Conservation (phyloP, 2,888 invertebrate genomes). For the Dasysyrphus albostriatus region DNA sequence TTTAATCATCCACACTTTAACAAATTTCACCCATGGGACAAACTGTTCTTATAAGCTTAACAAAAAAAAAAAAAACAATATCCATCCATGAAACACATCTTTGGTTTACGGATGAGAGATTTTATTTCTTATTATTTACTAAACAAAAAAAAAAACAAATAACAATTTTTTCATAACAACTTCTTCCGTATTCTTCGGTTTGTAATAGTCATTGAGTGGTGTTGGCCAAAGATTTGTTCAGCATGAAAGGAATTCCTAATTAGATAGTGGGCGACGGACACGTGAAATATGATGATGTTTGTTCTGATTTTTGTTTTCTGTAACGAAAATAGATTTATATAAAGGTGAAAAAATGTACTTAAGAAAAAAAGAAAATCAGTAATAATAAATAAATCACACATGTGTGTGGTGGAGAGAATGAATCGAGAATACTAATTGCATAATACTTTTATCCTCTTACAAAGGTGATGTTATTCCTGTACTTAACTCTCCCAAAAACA, state of each 20-base stretch:
- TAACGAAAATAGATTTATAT: neutral
- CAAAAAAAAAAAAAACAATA: neutral
- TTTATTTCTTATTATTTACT: neutral
- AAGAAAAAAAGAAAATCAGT: neutral
- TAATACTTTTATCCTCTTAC: no score
- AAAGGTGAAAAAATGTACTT: neutral
- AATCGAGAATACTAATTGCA: neutral
- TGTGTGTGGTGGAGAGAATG: neutral
- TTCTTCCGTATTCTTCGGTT: neutral
- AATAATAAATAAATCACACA: slow-evolving; percentile 14
- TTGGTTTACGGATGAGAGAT: slow-evolving; percentile 6
- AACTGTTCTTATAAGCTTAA: neutral
- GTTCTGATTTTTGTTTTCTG: neutral
- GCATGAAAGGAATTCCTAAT: slow-evolving; percentile 21
- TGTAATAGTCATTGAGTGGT: slow-evolving; percentile 12
- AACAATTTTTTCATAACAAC: neutral
- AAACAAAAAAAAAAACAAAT: neutral
- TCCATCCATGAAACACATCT: neutral
- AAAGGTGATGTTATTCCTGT: no score
- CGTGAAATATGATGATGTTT: neutral
- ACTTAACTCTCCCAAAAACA: no score
- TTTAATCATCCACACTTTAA: slow-evolving; percentile 5
- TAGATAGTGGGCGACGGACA: neutral
- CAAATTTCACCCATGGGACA: slow-evolving; percentile 1
- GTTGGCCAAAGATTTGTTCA: slow-evolving; percentile 18